Evolutionary conservation across 2,797 vertebrate species (phyloP).

Genomic region (Morus bassanus): DNA sequence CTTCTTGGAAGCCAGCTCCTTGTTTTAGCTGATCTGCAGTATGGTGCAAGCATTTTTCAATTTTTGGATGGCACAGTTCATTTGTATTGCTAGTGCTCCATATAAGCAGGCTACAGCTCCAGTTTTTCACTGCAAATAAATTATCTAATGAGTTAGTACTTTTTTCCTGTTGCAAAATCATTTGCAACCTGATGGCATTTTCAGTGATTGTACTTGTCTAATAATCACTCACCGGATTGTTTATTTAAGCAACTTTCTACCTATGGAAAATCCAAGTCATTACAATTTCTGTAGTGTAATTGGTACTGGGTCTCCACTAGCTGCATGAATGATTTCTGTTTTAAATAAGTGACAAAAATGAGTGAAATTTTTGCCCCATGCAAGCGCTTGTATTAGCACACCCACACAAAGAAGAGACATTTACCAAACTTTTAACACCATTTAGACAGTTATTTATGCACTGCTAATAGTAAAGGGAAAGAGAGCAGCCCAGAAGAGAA

Average conservation of each 20-base stretch:
- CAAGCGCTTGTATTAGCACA: neutral
- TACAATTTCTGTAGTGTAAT: neutral
- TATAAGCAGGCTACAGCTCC: neutral
- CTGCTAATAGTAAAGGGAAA: neutral
- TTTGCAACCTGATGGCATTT: conserved; percentile 29
- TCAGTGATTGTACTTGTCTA: neutral
- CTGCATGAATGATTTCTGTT: neutral
- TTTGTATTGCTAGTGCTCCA: neutral
- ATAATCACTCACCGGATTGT: neutral
- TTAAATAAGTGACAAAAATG: neutral
- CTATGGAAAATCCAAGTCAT: neutral
- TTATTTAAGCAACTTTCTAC: conserved; percentile 11
- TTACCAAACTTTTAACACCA: neutral
- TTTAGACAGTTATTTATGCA: neutral
- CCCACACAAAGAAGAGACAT: neutral
- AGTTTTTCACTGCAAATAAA: conserved; percentile 23
- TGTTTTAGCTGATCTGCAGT: neutral
- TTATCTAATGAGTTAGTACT: conserved; percentile 12
- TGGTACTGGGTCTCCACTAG: neutral
- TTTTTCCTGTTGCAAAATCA: conserved; percentile 20
- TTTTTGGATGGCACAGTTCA: neutral
- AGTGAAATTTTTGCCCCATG: neutral
- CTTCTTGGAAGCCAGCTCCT: neutral
- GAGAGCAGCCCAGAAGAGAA: neutral
- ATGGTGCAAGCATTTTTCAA: conserved; percentile 5